phyloP scores from a whole-genome alignment of 2,797 vertebrate genomes.

The Phalloptychus januarius region DNA sequence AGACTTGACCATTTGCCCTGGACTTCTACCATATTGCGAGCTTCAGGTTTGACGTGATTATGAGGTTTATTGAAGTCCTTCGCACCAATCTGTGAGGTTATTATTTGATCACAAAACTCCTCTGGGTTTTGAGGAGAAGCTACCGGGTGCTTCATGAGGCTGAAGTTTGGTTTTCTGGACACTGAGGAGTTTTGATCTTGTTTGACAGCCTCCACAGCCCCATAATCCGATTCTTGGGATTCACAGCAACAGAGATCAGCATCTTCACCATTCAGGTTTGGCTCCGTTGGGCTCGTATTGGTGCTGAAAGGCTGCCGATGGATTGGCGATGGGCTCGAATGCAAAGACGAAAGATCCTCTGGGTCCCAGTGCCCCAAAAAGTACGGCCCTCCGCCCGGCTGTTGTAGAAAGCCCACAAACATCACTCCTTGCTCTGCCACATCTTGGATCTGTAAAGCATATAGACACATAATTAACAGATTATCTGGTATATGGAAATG shows the following conservation, averaged over 20 bases:
- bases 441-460: slow-evolving; percentile 88
- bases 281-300: slow-evolving; percentile 60
- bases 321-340: slow-evolving; percentile 81
- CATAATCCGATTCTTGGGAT: slow-evolving; percentile 18
- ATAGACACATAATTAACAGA: neutral
- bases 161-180: slow-evolving; percentile 23
- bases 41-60: slow-evolving; percentile 13
- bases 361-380: slow-evolving; percentile 70
- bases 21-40: slow-evolving; percentile 20
- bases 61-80: slow-evolving; percentile 33
- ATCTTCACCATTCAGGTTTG: slow-evolving; percentile 17
- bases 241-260: slow-evolving; percentile 22
- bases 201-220: slow-evolving; percentile 10
- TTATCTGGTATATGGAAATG: neutral
- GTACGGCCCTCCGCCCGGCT: slow-evolving; percentile 79
- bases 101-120: slow-evolving; percentile 17
- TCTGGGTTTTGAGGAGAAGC: slow-evolving; percentile 11
- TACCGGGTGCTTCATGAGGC: slow-evolving; percentile 24
- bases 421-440: slow-evolving; percentile 89
- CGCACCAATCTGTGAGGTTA: slow-evolving; percentile 22
- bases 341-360: slow-evolving; percentile 79
- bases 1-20: slow-evolving; percentile 14
- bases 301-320: slow-evolving; percentile 68
- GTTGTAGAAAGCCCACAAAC: slow-evolving; percentile 91
- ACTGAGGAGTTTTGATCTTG: slow-evolving; percentile 13